A percentile compares a stretch with the other conserved stretches of the same genome.
Conservation (phyloP, 92 coral and sea anemone genomes). For the Epizoanthus ramosus region DNA sequence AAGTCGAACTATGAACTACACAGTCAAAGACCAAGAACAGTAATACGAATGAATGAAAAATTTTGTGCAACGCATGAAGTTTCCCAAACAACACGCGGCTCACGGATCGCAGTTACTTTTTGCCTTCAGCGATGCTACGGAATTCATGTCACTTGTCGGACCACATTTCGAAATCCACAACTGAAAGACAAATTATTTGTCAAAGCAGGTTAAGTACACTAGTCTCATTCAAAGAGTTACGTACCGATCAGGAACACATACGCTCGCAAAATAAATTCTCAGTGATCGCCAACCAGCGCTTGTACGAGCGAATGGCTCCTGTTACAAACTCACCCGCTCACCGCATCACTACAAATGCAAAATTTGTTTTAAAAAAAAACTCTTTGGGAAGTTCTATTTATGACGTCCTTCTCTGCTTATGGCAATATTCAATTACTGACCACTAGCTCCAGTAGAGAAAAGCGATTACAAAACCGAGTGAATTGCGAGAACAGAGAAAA, state of each 20-base stretch:
- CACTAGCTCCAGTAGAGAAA: constrained; percentile 46
- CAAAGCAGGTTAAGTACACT: constrained; percentile 26
- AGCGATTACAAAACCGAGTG: constrained; percentile 16
- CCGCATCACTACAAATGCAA: constrained; percentile 32
- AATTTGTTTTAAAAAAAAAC: constrained; percentile 28
- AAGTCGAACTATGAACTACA: constrained; percentile 41
- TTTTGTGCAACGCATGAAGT: constrained; percentile 47
- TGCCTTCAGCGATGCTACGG: constrained; percentile 63
- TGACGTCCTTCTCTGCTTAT: constrained; percentile 59
- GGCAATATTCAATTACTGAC: constrained; percentile 63
- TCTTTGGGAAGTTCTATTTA: constrained; percentile 54
- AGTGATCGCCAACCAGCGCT: constrained; percentile 9
- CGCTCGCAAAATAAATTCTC: constrained; percentile 7
- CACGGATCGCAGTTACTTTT: constrained; percentile 46
- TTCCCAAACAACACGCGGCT: constrained; percentile 35
- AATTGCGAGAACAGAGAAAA: constrained; percentile 42
- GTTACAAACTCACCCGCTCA: constrained; percentile 60
- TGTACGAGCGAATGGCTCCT: constrained; percentile 19
- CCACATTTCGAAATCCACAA: constrained; percentile 28
- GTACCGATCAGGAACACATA: background rate
- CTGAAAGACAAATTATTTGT: constrained; percentile 38
- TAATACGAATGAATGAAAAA: constrained; percentile 55
- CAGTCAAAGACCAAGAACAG: constrained; percentile 22
- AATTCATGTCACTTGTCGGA: constrained; percentile 50
- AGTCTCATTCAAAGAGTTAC: constrained; percentile 23